These are phyloP conservation scores for Barnardius zonarius DNA, from an alignment of 2,113 vertebrate genomes.

Conservation along the genomic window DNA sequence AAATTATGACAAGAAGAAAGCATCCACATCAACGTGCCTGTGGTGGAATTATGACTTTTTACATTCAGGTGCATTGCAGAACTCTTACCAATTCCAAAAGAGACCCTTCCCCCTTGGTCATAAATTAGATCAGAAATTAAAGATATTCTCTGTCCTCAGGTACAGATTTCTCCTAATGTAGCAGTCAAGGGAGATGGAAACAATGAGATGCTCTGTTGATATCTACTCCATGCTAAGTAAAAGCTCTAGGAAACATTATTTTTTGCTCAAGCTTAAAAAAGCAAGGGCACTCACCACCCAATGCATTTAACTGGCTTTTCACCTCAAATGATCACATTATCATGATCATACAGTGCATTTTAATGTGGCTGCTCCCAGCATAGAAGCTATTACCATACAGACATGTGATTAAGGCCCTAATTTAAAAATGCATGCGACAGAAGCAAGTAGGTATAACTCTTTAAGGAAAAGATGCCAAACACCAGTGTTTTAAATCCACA, in stretches of 20 bases:
- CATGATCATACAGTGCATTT: not conserved
- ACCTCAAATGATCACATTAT: not conserved
- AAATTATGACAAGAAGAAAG: not conserved
- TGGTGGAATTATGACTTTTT: not conserved
- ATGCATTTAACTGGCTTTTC: not conserved
- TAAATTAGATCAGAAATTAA: not conserved
- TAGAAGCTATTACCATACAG: not conserved
- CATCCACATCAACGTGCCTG: rapidly evolving
- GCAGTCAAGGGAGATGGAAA: not conserved
- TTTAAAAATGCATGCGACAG: not conserved
- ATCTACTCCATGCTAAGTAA: not conserved
- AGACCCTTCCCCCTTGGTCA: not conserved
- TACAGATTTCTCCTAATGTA: not conserved
- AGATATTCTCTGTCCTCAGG: not conserved
- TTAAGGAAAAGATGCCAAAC: not conserved
- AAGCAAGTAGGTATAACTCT: not conserved
- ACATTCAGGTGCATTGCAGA: not conserved
- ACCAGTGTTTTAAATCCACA: not conserved
- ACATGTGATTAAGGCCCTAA: not conserved
- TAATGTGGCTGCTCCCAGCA: not conserved
- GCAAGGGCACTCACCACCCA: not conserved
- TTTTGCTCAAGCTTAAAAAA: not conserved
- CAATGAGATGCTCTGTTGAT: rapidly evolving
- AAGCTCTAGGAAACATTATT: not conserved
- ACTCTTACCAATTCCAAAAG: not conserved